phyloP scores from a whole-genome alignment of 2,797 vertebrate genomes.

The Phoeniculus purpureus region DNA sequence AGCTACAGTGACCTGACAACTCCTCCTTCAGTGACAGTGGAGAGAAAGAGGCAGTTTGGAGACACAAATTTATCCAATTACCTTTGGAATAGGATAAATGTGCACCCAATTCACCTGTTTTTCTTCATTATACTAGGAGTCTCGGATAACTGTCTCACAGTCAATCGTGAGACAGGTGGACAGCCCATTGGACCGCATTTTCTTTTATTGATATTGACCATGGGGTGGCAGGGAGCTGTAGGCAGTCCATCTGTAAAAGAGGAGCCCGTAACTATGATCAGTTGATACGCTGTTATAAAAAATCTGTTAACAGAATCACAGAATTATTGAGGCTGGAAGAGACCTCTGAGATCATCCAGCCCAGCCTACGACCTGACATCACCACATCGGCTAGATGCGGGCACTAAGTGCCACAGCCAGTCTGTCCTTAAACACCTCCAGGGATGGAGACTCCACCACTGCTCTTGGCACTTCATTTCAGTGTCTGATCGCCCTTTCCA shows the following conservation, averaged over 20 bases:
- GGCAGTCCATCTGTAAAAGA: neutral
- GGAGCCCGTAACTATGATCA: neutral
- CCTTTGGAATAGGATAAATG: neutral
- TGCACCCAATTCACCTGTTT: neutral
- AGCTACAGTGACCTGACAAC: neutral
- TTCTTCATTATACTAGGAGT: neutral
- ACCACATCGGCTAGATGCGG: no score
- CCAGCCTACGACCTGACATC: no score
- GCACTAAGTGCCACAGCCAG: no score
- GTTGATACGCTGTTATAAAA: neutral
- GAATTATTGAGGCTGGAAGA: no score
- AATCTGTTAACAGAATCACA: no score
- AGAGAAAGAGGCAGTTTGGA: neutral
- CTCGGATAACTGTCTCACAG: neutral
- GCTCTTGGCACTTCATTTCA: no score
- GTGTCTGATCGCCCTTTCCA: no score
- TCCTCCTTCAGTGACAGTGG: neutral
- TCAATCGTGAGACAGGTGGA: neutral
- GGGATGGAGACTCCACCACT: no score
- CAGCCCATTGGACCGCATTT: neutral
- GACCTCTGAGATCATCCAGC: no score
- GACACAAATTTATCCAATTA: neutral
- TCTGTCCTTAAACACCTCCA: no score
- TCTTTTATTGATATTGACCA: neutral
- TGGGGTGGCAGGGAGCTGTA: neutral